Evolutionary conservation across 1,140 invertebrate species (phyloP).

Genomic region (Bombus ignitus): DNA sequence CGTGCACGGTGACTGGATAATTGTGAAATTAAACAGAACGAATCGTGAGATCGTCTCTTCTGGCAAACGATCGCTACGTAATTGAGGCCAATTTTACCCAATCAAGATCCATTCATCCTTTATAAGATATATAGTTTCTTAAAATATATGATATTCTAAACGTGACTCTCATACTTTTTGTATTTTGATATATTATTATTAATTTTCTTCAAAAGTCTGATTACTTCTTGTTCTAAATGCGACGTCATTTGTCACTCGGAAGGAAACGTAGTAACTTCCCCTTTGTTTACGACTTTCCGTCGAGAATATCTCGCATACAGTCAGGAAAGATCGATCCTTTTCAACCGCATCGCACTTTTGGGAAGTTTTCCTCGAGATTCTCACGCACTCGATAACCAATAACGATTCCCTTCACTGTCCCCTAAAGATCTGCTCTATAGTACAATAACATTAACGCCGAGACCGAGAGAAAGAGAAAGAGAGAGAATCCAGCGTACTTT

Average conservation of each 20-base stretch:
- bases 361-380: background rate
- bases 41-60: background rate
- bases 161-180: too few species aligned
- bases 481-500: background rate
- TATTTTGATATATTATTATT: background rate
- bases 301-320: background rate
- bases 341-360: background rate
- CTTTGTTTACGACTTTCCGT: background rate
- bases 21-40: conserved; percentile 12
- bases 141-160: too few species aligned
- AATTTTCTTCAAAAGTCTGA: background rate
- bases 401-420: background rate
- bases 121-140: too few species aligned
- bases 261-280: background rate
- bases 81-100: background rate
- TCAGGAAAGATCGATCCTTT: background rate
- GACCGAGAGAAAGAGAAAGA: background rate
- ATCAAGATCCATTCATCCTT: background rate
- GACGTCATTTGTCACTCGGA: too few species aligned
- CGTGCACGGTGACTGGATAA: conserved; percentile 15
- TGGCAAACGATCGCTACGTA: background rate
- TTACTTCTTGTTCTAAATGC: background rate
- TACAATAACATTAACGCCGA: conserved; percentile 1
- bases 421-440: background rate
- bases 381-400: background rate